These are phyloP conservation scores for Diachasmimorpha longicaudata DNA, from an alignment of 1,140 invertebrate species.

Conservation along the genomic window DNA sequence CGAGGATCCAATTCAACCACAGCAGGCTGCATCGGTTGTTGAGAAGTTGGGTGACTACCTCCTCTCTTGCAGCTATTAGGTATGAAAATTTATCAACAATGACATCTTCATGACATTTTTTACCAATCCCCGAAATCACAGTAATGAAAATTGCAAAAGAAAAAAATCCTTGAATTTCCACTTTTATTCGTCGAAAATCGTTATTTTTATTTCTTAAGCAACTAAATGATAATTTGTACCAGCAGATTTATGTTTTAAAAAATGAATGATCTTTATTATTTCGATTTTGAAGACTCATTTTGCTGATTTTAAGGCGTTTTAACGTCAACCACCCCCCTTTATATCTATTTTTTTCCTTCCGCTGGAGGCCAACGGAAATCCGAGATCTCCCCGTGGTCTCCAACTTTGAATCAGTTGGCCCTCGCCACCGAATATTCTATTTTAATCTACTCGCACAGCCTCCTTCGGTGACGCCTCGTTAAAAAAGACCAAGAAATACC, in stretches of 20 bases:
- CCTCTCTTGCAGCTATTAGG: conserved; percentile 91
- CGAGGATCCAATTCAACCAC: conserved; percentile 92
- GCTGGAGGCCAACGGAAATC: background rate
- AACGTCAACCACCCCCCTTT: background rate
- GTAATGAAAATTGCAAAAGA: background rate
- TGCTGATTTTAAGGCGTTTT: no score
- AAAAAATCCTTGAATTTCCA: background rate
- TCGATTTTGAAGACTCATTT: no score
- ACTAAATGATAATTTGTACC: no score
- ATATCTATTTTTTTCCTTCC: background rate
- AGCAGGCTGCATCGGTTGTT: conserved; percentile 91
- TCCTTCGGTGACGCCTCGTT: conserved; percentile 18
- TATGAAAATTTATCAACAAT: conserved; percentile 36
- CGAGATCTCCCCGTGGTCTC: conserved; percentile 12
- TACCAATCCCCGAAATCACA: no score
- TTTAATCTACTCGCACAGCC: conserved; percentile 2
- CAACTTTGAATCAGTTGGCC: conserved; percentile 22
- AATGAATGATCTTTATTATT: no score
- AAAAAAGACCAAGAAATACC: conserved; percentile 12
- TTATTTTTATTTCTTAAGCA: no score
- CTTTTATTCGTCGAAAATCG: no score
- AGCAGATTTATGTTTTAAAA: no score
- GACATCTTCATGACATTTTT: background rate
- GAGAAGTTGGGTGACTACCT: conserved; percentile 96
- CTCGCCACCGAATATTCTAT: conserved; percentile 21